Base-by-base conservation (phyloP, 2,888 invertebrate species). In the Rhingia rostrata region DNA sequence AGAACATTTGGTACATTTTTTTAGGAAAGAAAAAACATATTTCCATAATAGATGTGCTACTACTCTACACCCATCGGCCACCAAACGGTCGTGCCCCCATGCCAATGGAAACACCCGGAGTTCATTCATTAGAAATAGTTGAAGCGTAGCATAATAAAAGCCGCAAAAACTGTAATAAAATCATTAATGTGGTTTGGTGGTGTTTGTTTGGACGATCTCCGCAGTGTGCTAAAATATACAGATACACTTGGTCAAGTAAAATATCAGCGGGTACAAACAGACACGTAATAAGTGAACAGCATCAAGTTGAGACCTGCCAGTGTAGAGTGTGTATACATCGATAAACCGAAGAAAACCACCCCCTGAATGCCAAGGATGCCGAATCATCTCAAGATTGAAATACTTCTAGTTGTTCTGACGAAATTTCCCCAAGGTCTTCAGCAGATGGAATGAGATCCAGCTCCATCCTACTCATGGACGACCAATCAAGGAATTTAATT, bases 231-330 rank as follows among this genome's bases (percentile, higher is more conserved):
- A 10, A 2, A 4, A 0, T 14, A n/a, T n/a, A 33, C 12, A 51
- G 14, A 43, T 6, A 30, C 49, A 9, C 4, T 39, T 37, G 5
- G 14, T 37, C 10, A 54, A 35, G 37, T 41, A 37, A 12, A 35
- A 54, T 6, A 60, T 7, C 32, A 41, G 22, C 6, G 12, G 39
- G 6, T n/a, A 4, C 69, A 35, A n/a, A 33, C 39, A 58, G 30
- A 37, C 41, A 56, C 22, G 63, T 58, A 74, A 74, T 74, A 66
- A 74, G 58, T 66, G 66, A 47, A 58, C 63, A 45, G 43, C 74
- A 66, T 66, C 58, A 66, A 58, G 41, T 41, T 64, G 10, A 49
- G 39, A 58, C 39, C 63, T 64, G 73, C 63, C 47, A 64, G 43
- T 56, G 73, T 10, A 7, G 12, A 12, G 54, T 32, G 14, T 47